Evolutionary conservation across 2,113 vertebrate genomes (phyloP), one percentile per base, ranked within the genome.

Genomic region (Myotis davidii): DNA sequence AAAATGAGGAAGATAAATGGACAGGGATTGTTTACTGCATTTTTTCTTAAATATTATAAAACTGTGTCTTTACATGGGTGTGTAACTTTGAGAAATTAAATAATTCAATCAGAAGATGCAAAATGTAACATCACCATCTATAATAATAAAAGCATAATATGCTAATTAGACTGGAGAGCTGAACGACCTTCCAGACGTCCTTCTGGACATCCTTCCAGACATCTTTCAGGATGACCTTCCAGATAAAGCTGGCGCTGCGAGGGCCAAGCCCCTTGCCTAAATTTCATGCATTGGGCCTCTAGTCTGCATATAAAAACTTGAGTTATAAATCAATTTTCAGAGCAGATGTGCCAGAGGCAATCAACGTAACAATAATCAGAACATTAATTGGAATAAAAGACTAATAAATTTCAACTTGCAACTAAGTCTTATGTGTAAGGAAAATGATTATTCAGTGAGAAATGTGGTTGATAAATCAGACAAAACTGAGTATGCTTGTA

Each of bases 371-470:
- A 95, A 61, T 88, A 72, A 88, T 85, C 11, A 82, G 27, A 10
- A 90, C 17, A 70, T 17, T 74, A 81, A 86, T 34, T 94, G 54
- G 12, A 88, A 94, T 72, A 91, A 85, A 97, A 92, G 11, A n/a
- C 9, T 39, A 74, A 96, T 73, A 81, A 92, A 84, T 9, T 87
- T 86, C 52, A 94, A 39, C 4, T 79, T 85, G 21, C 5, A 84
- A 74, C 27, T 73, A 73, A 92, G 90, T 90, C 25, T 65, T 74
- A 82, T 21, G 69, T 65, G 20, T 83, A 96, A 90, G n/a, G 87
- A 88, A 85, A 94, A 95, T 74, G 7, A 92, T 97, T 94, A 87
- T 59, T 97, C 42, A 91, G 13, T 96, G 85, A 91, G 56, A 94
- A 93, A 89, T 16, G 42, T 1, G n/a, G 54, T 56, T 96, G 83